Conservation (phyloP, 2,888 invertebrate species). For the Drosophila glabriapex region DNA sequence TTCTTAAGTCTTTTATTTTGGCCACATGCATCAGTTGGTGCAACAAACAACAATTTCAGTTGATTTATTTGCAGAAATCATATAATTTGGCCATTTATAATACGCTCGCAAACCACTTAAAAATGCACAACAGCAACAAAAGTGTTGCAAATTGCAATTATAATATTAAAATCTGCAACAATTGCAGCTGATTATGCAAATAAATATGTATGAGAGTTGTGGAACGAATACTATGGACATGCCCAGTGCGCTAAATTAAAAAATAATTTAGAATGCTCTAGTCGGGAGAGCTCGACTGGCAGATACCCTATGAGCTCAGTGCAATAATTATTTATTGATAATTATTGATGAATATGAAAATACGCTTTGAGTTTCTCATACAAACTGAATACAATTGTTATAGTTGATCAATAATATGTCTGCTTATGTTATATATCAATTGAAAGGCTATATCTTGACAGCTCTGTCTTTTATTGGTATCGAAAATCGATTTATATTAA, state of each 20-base stretch:
- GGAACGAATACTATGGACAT: background rate
- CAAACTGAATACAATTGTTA: rapidly evolving
- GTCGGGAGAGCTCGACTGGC: background rate
- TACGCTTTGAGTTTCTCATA: background rate
- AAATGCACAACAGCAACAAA: constrained; percentile 27
- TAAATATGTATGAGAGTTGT: background rate
- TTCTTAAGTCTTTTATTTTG: constrained; percentile 77
- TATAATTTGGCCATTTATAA: constrained; percentile 61
- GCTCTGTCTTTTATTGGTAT: background rate
- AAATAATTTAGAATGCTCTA: background rate
- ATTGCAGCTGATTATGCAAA: background rate
- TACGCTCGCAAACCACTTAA: constrained; percentile 26
- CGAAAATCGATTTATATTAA: background rate
- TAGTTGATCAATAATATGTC: background rate
- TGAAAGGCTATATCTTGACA: background rate
- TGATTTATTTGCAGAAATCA: constrained; percentile 70
- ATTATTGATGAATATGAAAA: background rate
- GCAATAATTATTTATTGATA: rapidly evolving
- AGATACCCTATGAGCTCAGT: background rate
- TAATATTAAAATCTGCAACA: constrained; percentile 10
- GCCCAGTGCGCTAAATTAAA: background rate
- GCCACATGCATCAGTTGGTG: constrained; percentile 26
- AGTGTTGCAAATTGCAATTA: constrained; percentile 41
- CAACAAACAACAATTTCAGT: constrained; percentile 11
- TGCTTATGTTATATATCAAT: background rate